These are phyloP conservation scores for Neofelis nebulosa DNA, from an alignment of 2,113 vertebrate species.

Conservation along the genomic window DNA sequence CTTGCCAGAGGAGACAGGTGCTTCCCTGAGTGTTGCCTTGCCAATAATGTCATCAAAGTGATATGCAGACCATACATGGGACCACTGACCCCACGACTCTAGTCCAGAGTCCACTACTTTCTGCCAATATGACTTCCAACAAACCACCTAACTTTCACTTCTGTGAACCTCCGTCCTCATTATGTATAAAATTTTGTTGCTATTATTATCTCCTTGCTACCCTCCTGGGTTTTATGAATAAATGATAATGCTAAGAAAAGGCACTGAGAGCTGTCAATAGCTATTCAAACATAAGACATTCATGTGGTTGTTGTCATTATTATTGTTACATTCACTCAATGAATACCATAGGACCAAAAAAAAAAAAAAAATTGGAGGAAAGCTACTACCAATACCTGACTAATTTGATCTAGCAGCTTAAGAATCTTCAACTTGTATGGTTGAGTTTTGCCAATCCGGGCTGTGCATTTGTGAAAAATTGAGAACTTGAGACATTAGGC, in stretches of 20 bases:
- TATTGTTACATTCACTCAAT: neutral
- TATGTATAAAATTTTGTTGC: neutral
- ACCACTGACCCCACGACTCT: neutral
- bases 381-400: neutral
- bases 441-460: neutral
- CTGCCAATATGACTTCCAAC: neutral
- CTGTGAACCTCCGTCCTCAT: neutral
- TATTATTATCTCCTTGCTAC: neutral
- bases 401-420: neutral
- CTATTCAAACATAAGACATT: neutral
- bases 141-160: neutral
- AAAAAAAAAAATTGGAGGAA: neutral
- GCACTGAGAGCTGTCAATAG: neutral
- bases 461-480: neutral
- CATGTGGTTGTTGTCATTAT: neutral
- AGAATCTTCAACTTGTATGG: neutral
- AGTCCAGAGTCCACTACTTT: neutral
- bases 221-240: neutral
- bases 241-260: neutral
- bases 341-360: neutral
- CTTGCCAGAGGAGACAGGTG: neutral
- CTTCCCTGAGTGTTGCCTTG: neutral
- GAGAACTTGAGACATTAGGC: neutral
- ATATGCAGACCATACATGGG: neutral
- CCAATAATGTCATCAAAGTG: neutral